These are phyloP conservation scores for Falco novaeseelandiae DNA, from an alignment of 2,797 vertebrate species.

Conservation along the genomic window DNA sequence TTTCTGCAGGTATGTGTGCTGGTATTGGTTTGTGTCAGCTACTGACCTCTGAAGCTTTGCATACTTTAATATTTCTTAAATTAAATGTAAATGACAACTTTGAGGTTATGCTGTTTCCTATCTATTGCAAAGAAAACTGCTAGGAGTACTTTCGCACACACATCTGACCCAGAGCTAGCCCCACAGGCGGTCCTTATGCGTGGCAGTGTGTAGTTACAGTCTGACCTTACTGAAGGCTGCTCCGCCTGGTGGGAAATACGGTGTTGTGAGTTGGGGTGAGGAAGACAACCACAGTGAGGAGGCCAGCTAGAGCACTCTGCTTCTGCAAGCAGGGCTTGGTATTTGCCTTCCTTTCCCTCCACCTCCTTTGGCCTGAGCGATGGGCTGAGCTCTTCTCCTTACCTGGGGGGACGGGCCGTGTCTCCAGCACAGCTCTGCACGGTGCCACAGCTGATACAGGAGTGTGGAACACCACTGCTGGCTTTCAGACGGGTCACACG, in stretches of 20 bases:
- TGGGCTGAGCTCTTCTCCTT: neutral
- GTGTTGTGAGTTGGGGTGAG: accelerated
- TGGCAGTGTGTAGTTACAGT: accelerated
- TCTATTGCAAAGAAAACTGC: neutral
- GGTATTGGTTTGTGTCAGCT: neutral
- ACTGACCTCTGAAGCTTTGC: neutral
- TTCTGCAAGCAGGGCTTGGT: neutral
- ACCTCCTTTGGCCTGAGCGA: neutral
- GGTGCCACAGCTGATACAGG: accelerated
- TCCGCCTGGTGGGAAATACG: accelerated
- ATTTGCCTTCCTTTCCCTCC: neutral
- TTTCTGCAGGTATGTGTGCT: neutral
- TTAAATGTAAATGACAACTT: neutral
- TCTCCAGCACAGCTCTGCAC: accelerated
- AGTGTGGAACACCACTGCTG: neutral
- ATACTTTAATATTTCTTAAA: neutral
- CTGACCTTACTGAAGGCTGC: accelerated
- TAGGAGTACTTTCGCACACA: neutral
- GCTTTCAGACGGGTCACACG: accelerated
- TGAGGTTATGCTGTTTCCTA: accelerated
- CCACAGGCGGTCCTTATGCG: neutral
- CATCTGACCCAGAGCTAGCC: neutral
- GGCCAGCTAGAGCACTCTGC: neutral
- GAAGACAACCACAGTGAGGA: accelerated
- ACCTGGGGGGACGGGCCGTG: accelerated